Conservation (phyloP, 2,888 invertebrate species). For the Nymphalis polychloros region DNA sequence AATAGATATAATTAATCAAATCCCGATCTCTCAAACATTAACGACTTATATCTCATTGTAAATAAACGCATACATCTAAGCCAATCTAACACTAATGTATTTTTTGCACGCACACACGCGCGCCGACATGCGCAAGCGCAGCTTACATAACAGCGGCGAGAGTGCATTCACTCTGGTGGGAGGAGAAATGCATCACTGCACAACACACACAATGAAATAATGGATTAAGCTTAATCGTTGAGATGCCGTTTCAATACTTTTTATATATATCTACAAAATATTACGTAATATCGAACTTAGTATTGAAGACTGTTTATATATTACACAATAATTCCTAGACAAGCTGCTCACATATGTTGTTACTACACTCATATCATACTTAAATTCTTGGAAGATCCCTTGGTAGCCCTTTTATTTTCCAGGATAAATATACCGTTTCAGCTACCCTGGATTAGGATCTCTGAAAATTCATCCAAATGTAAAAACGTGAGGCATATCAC, state of each 20-base stretch:
- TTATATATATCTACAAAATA: background rate
- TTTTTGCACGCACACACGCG: constrained; percentile 43
- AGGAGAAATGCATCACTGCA: constrained; percentile 60
- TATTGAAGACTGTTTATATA: background rate
- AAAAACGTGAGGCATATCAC: no score
- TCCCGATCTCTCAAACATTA: constrained; percentile 7
- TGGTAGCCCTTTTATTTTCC: no score
- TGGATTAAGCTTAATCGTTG: constrained; percentile 40
- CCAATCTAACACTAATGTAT: constrained; percentile 29
- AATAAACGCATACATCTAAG: constrained; percentile 20
- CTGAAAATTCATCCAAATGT: no score
- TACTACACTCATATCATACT: no score
- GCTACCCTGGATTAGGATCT: no score
- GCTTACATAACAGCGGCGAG: constrained; percentile 73
- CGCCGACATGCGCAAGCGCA: constrained; percentile 49
- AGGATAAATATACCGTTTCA: no score
- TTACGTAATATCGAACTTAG: background rate
- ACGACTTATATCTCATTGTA: constrained; percentile 15
- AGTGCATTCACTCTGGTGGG: constrained; percentile 71
- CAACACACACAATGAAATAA: constrained; percentile 38
- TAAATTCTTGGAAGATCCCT: no score
- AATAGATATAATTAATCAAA: constrained; percentile 12
- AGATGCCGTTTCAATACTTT: background rate
- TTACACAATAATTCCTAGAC: background rate
- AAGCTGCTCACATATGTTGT: no score